Evolutionary conservation across 2,113 vertebrate genomes (phyloP).

Genomic region (Pyrgilauda ruficollis): DNA sequence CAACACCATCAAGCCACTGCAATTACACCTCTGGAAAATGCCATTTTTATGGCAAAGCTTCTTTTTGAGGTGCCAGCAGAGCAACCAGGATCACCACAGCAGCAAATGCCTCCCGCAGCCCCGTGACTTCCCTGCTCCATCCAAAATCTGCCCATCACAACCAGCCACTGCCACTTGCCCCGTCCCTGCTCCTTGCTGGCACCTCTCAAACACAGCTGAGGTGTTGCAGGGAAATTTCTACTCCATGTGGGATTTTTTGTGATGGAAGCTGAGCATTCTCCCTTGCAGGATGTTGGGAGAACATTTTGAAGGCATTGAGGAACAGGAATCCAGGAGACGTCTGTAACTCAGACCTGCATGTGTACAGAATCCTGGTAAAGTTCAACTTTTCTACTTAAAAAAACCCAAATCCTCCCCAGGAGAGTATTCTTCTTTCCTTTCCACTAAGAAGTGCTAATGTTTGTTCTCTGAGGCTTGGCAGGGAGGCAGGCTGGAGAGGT

Average conservation of each 20-base stretch:
- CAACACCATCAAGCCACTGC: background rate
- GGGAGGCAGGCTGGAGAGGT: background rate
- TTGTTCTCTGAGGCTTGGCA: background rate
- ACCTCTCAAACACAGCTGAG: background rate
- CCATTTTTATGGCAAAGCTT: background rate
- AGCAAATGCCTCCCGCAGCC: background rate
- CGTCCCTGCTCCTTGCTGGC: background rate
- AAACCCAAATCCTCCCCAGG: accelerated
- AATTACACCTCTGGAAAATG: background rate
- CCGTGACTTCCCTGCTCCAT: background rate
- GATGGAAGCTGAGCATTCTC: background rate
- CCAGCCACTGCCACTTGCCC: background rate
- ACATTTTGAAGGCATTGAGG: background rate
- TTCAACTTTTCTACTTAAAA: background rate
- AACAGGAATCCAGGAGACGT: background rate
- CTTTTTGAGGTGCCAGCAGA: background rate
- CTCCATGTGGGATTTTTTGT: background rate
- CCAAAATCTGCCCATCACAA: background rate
- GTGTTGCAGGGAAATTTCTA: background rate
- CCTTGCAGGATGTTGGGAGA: background rate
- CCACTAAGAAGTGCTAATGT: background rate
- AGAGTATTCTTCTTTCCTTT: background rate
- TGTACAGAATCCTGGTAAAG: background rate
- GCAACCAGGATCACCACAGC: background rate
- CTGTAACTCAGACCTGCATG: accelerated